Percentiles rank a stretch among this genome's conserved stretches.
Conservation (phyloP, 2,888 invertebrate genomes). For the Osmoderma eremita region DNA sequence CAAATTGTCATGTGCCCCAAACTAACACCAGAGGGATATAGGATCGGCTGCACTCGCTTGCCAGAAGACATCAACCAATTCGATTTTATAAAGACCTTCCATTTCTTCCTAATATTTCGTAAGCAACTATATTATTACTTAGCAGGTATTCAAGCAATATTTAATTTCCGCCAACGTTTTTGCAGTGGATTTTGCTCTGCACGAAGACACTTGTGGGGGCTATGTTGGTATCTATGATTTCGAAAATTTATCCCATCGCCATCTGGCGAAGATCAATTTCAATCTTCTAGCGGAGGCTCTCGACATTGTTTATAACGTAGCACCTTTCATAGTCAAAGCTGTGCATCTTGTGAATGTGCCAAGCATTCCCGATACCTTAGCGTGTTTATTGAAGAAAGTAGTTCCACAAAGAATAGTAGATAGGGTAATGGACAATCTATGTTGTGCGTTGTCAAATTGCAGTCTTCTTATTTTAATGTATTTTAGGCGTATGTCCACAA, state of each 20-base stretch:
- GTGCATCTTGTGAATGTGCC: constrained; percentile 4
- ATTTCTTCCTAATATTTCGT: neutral
- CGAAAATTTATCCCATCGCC: neutral
- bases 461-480: neutral
- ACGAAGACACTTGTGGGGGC: neutral
- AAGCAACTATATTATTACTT: neutral
- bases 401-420: too few relatives aligned
- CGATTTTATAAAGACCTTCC: neutral
- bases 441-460: too few relatives aligned
- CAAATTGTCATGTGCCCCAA: neutral
- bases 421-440: too few relatives aligned
- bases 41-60: neutral
- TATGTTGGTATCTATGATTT: constrained; percentile 7
- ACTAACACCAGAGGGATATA: constrained; percentile 21
- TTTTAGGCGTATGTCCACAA: neutral
- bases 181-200: constrained; percentile 2
- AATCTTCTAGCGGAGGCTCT: neutral
- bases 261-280: neutral
- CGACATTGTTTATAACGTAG: constrained; percentile 12
- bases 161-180: neutral
- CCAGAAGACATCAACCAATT: constrained; percentile 3
- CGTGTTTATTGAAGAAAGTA: too few relatives aligned
- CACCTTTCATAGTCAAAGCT: neutral
- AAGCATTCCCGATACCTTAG: neutral
- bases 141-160: neutral